These are phyloP conservation scores for Pelvicachromis taeniatus DNA, from an alignment of 2,113 vertebrate genomes.

Conservation along the genomic window DNA sequence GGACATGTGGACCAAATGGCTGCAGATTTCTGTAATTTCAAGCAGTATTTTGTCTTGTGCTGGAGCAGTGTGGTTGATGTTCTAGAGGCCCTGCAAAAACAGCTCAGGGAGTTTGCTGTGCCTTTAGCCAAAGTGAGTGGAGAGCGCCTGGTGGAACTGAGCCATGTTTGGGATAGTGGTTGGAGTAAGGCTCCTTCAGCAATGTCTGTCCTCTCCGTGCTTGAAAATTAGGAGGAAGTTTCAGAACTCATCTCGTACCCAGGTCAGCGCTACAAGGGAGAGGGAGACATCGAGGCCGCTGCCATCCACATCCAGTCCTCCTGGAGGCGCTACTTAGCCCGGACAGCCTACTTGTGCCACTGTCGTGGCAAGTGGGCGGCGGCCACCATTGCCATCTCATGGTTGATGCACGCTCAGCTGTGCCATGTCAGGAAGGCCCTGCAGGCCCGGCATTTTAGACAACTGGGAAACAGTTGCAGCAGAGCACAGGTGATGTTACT, in stretches of 20 bases:
- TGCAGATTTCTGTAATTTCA: conserved; percentile 74
- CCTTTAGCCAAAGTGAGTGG: conserved; percentile 71
- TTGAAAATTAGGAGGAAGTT: conserved; percentile 71
- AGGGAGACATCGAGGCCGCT: conserved; percentile 63
- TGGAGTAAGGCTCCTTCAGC: conserved; percentile 30
- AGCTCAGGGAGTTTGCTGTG: conserved; percentile 75
- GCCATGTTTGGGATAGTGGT: conserved; percentile 41
- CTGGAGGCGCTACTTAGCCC: conserved; percentile 70
- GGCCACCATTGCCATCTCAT: conserved; percentile 71
- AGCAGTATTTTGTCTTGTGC: conserved; percentile 63
- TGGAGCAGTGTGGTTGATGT: conserved; percentile 65
- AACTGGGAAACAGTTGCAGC: conserved; percentile 82
- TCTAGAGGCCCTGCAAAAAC: conserved; percentile 65
- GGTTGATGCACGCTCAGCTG: conserved; percentile 70
- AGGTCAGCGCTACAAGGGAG: conserved; percentile 80
- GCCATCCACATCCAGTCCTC: conserved; percentile 73
- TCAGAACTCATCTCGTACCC: conserved; percentile 53
- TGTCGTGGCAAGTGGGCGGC: conserved; percentile 76
- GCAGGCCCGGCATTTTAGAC: conserved; percentile 73
- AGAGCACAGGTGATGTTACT: conserved; percentile 80
- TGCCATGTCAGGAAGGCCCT: conserved; percentile 66
- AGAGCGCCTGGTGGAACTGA: conserved; percentile 52
- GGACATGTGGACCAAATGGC: conserved; percentile 65
- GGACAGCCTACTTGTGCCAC: conserved; percentile 51
- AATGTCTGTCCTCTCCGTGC: conserved; percentile 63